phyloP scores from a whole-genome alignment of 2,888 invertebrate species.

The Heteromyza rotundicornis region DNA sequence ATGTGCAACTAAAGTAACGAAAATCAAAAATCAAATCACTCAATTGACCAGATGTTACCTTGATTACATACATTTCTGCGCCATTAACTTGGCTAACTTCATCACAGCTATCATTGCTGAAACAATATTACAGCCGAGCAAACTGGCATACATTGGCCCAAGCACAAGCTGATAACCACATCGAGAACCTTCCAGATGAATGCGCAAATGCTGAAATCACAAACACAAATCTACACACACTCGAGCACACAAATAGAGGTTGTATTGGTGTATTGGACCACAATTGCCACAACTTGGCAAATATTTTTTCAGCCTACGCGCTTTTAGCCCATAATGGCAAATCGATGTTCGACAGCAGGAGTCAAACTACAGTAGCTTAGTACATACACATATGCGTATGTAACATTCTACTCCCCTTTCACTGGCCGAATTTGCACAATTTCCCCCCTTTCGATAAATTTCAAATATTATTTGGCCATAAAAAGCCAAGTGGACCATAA shows the following conservation, averaged over 20 bases:
- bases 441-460: conserved; percentile 25
- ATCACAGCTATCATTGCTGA: conserved; percentile 34
- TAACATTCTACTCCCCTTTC: neutral
- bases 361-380: too few relatives aligned
- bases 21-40: conserved; percentile 11
- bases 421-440: neutral
- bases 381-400: neutral
- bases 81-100: conserved; percentile 46
- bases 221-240: conserved; percentile 1
- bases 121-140: neutral
- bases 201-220: conserved; percentile 12
- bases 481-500: conserved; percentile 53
- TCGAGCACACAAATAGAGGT: neutral
- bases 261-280: neutral
- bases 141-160: neutral
- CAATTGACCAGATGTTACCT: conserved; percentile 35
- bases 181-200: conserved; percentile 19
- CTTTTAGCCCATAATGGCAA: neutral
- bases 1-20: too few relatives aligned
- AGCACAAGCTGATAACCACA: neutral
- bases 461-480: conserved; percentile 47
- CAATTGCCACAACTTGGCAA: neutral
- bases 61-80: conserved; percentile 51
- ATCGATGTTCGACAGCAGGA: neutral
- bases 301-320: neutral